Evolutionary conservation across 2,888 invertebrate species (phyloP), one percentile per base, ranked within the genome.

Genomic region (Amiota communis): DNA sequence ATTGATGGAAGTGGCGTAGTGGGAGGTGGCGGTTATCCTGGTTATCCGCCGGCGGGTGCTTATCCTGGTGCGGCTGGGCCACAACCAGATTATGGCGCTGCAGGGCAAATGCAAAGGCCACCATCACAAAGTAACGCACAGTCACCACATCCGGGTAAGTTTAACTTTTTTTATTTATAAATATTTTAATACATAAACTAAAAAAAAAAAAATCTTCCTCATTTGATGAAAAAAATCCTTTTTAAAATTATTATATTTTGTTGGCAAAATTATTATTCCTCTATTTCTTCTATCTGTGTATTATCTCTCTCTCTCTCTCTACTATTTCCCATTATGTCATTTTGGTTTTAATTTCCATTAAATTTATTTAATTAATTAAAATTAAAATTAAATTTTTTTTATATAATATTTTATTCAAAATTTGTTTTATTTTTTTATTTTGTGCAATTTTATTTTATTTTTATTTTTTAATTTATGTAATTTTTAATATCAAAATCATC

Each of bases 21-120:
- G 11, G 63, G 20, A n/a, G 63, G 9, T 1, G 97, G 97, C 90
- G 95, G 94, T 76, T 95, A 96, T 90, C 93, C 93, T 78, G 80
- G 94, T 72, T 95, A 96, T 90, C 93, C 93, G 78, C 92, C 92
- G 77, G 94, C 95, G 89, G 87, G 87, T 75, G 91, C 90, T 72
- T 92, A 92, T 85, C 91, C 91, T 20, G 83, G 85, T 72, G 79
- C 82, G 65, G 91, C 92, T 76, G 88, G 87, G 46, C 87, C 87
- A 67, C 91, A 92, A 75, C 91, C 92, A 8, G 93, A 94, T 77
- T 94, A 94, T 86, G 93, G 92, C 80, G 92, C 94, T 78, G 81
- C 85, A 20, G 93, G 93, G 75, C 92, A 92, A 85, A 92, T 93
- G 90, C 92, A 93, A 84, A 92, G 95, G 90, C 95, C 96, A 90